Conservation (phyloP, 1,140 invertebrate genomes). For the Habropoda laboriosa region DNA sequence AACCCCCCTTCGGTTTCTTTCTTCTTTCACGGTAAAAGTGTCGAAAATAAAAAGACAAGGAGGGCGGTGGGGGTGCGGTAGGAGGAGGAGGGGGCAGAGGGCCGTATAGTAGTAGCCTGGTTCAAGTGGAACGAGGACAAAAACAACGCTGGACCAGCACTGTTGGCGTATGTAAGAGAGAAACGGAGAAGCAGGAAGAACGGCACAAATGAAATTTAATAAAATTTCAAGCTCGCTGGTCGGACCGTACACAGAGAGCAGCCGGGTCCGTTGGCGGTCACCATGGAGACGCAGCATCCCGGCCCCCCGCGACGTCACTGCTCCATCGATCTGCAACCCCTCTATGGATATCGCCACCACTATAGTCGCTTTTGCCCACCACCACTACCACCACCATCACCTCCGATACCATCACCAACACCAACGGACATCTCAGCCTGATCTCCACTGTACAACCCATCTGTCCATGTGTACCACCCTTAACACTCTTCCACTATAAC, state of each 20-base stretch:
- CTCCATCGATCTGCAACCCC: slow-evolving; percentile 80
- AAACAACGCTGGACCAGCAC: slow-evolving; percentile 11
- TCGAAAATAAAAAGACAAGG: slow-evolving; percentile 37
- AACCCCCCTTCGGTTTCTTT: slow-evolving; percentile 3
- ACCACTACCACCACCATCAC: slow-evolving; percentile 7
- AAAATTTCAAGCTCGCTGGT: slow-evolving; percentile 79
- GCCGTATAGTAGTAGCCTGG: too few relatives aligned
- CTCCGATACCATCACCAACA: slow-evolving; percentile 43
- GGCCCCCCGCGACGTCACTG: slow-evolving; percentile 80
- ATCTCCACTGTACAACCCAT: slow-evolving; percentile 9
- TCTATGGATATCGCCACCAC: slow-evolving; percentile 65
- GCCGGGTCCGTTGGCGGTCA: slow-evolving; percentile 81
- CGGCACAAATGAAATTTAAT: slow-evolving; percentile 79
- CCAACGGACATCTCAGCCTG: slow-evolving; percentile 16
- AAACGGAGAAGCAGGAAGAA: slow-evolving; percentile 48
- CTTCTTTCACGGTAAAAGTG: slow-evolving; percentile 31
- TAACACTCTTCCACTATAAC: slow-evolving; percentile 6
- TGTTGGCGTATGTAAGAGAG: background rate
- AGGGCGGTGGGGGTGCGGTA: background rate
- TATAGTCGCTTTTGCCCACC: slow-evolving; percentile 40
- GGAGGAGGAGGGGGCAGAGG: background rate
- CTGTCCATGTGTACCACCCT: slow-evolving; percentile 33
- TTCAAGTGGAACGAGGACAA: slow-evolving; percentile 14
- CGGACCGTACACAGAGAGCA: slow-evolving; percentile 60
- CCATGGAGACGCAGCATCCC: slow-evolving; percentile 81